A percentile compares a stretch with the other conserved stretches of the same genome.
Conservation (phyloP, 2,113 vertebrate species). For the Toxotes chatareus region DNA sequence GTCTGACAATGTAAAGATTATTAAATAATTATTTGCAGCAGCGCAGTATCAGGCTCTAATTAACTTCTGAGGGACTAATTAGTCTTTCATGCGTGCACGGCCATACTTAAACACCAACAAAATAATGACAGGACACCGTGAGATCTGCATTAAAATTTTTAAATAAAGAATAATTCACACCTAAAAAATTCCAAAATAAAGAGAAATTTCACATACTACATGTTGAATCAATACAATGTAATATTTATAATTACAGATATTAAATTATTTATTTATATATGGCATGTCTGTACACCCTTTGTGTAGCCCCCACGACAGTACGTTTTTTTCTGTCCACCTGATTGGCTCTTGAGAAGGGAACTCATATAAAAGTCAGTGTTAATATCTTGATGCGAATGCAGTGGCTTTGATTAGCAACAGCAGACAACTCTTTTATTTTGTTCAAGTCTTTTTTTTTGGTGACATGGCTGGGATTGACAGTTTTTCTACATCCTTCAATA, state of each 20-base stretch:
- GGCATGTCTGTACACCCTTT: constrained; percentile 75
- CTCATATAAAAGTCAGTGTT: constrained; percentile 47
- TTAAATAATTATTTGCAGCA: too few relatives aligned
- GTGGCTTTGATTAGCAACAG: constrained; percentile 44
- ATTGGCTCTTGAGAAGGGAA: constrained; percentile 54
- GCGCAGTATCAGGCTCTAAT: too few relatives aligned
- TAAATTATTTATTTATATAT: constrained; percentile 79
- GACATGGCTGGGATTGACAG: constrained; percentile 30
- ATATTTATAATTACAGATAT: constrained; percentile 81
- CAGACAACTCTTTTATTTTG: not conserved
- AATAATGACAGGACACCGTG: constrained; percentile 69
- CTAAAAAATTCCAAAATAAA: constrained; percentile 74
- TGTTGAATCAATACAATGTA: constrained; percentile 76
- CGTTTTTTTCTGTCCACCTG: constrained; percentile 36
- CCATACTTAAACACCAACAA: not conserved
- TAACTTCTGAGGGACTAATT: too few relatives aligned
- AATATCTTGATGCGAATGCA: constrained; percentile 27
- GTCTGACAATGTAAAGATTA: too few relatives aligned
- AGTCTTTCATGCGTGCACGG: not conserved
- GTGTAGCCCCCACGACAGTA: constrained; percentile 36
- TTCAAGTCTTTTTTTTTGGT: not conserved
- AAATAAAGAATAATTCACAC: constrained; percentile 82
- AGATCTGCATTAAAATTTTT: constrained; percentile 74
- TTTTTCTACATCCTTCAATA: constrained; percentile 28
- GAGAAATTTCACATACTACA: constrained; percentile 75